A percentile compares a stretch with the other conserved stretches of the same genome.
phyloP scores from a whole-genome alignment of 64 coral and sea anemone genomes.

The Dendronephthya gigantea region DNA sequence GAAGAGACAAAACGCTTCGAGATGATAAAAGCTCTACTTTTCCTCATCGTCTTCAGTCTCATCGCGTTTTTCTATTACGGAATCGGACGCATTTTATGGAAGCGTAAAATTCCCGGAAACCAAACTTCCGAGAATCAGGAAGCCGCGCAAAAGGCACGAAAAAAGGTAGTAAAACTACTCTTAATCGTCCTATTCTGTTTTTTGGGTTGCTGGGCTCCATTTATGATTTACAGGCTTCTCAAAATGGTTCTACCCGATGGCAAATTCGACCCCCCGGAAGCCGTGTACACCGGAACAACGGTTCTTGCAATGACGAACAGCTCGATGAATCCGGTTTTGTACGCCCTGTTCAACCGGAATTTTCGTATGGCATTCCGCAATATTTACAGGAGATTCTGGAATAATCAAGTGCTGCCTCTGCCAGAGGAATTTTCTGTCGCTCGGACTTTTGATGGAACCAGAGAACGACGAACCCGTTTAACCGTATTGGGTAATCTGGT shows the following conservation, averaged over 20 bases:
- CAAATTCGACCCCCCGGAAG: not conserved
- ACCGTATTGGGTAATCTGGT: no score
- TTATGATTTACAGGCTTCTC: not conserved
- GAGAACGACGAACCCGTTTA: not conserved
- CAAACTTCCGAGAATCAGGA: not conserved
- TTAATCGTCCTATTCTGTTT: not conserved
- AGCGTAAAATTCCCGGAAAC: not conserved
- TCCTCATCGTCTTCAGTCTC: not conserved
- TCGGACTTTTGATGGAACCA: not conserved
- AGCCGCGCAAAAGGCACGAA: not conserved
- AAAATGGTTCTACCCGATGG: not conserved
- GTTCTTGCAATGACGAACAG: not conserved
- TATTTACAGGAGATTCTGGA: not conserved
- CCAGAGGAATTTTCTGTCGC: not conserved
- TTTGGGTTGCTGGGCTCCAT: not conserved
- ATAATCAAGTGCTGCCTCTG: not conserved
- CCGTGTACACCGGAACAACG: not conserved
- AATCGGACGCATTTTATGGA: not conserved
- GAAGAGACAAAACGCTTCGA: not conserved
- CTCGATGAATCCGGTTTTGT: not conserved
- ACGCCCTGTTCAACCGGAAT: not conserved
- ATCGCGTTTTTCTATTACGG: not conserved
- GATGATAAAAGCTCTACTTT: not conserved
- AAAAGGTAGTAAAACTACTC: not conserved
- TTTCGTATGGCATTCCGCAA: not conserved